Base-by-base conservation (phyloP, 2,888 invertebrate species). In the Keiferia lycopersicella region DNA sequence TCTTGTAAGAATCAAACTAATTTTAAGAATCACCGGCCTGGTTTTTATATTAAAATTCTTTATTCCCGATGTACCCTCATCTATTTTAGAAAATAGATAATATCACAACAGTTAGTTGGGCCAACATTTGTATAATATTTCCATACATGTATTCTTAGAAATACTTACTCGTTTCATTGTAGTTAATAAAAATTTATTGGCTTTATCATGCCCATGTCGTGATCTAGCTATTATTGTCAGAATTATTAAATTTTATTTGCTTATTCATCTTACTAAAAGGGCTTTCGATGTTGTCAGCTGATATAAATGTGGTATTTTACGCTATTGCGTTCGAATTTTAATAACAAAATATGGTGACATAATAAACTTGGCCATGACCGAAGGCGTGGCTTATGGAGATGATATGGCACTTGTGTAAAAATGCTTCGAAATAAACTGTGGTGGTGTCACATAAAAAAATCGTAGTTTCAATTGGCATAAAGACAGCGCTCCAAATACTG, bases 291-390 rank as follows among this genome's bases (percentile, higher is more conserved):
- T 34, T 34, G 34, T 34, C 34, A 34, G 34, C 34, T n/a, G 0
- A 45, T n/a, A 45, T 7, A n/a, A n/a, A n/a, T n/a, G 7, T 45
- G n/a, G 6, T 45, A 16, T 2, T 45, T 45, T n/a, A 16, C 16
- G 7, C n/a, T 45, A 45, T 45, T 45, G n/a, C 16, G 6, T 3
- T 1, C 4, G 45, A 3, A 45, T 45, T 45, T 45, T n/a, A 45
- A 45, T 45, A n/a, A 41, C 12, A 3, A 45, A 14, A 16, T n/a
- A 4, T 45, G 45, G 45, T 45, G 45, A 16, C 45, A 45, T 45
- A 45, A 45, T 14, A 45, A 45, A n/a, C 45, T 45, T 45, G 45
- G 45, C 45, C 45, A 45, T 45, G 45, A 45, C 45, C 45, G 16
- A 2, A n/a, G 16, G 41, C 14, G 41, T 41, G 45, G n/a, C 45